Conservation (phyloP, 2,797 vertebrate genomes). For the Balearica regulorum region DNA sequence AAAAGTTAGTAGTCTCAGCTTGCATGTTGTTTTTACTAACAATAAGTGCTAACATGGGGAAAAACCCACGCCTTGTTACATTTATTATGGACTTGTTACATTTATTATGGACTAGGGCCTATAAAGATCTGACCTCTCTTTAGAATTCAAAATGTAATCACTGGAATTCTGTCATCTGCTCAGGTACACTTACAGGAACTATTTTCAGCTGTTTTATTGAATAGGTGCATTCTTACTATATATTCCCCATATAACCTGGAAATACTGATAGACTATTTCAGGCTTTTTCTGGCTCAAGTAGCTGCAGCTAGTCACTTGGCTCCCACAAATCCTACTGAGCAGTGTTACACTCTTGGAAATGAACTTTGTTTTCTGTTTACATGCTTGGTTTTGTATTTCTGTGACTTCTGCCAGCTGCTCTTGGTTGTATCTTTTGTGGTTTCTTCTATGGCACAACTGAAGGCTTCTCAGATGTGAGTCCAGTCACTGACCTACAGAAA, state of each 20-base stretch:
- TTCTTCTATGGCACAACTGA: neutral
- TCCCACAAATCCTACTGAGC: neutral
- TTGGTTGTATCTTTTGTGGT: neutral
- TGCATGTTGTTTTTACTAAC: neutral
- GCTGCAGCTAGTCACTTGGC: neutral
- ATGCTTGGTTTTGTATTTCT: neutral
- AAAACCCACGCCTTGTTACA: neutral
- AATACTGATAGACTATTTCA: neutral
- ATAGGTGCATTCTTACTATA: neutral
- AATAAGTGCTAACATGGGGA: fast-evolving
- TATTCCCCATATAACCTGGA: neutral
- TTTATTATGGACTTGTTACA: neutral
- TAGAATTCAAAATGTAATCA: neutral
- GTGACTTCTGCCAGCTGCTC: neutral
- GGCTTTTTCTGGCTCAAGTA: neutral
- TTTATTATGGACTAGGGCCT: neutral
- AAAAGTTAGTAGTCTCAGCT: neutral
- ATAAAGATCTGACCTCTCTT: neutral
- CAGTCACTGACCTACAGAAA: neutral
- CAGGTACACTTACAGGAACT: neutral
- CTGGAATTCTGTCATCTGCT: neutral
- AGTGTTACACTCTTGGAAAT: neutral
- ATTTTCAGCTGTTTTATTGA: neutral
- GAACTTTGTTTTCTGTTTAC: neutral
- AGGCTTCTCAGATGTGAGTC: neutral